Conservation (phyloP, 1,140 invertebrate genomes). For the Hydropsyche tenuis region DNA sequence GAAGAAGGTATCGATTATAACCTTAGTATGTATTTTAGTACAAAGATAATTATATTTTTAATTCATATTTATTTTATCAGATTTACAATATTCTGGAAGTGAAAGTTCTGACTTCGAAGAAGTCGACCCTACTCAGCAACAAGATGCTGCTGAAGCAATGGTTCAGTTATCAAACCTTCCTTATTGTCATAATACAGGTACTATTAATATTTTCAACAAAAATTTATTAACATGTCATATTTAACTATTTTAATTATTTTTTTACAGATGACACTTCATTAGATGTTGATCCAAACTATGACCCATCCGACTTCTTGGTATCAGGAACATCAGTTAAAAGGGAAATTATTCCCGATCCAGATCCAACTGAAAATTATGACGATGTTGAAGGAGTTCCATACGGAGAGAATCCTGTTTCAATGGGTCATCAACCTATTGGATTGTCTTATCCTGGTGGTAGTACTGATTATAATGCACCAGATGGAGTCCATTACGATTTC, state of each 20-base stretch:
- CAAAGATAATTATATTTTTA: neutral
- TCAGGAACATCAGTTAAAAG: conserved; percentile 44
- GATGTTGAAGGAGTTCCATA: conserved; percentile 29
- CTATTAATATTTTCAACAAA: conserved; percentile 31
- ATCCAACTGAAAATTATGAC: conserved; percentile 26
- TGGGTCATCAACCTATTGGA: conserved; percentile 20
- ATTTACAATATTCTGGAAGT: conserved; percentile 62
- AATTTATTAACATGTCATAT: conserved; percentile 19
- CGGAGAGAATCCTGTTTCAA: conserved; percentile 5
- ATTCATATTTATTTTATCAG: conserved; percentile 48
- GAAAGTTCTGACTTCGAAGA: conserved; percentile 63
- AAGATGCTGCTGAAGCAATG: conserved; percentile 85
- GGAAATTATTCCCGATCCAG: conserved; percentile 38
- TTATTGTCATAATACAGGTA: conserved; percentile 67
- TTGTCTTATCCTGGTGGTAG: conserved; percentile 8
- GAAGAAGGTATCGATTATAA: conserved; percentile 49
- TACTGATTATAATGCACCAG: conserved; percentile 8
- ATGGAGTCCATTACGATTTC: conserved; percentile 31
- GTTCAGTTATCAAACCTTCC: conserved; percentile 80
- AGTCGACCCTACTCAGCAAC: conserved; percentile 70
- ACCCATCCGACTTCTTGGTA: conserved; percentile 83
- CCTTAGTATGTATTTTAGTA: too few relatives aligned
- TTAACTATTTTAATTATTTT: neutral
- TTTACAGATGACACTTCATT: conserved; percentile 70
- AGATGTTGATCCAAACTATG: conserved; percentile 84